Conservation (phyloP, 2,888 invertebrate genomes). For the Troides oblongomaculatus region DNA sequence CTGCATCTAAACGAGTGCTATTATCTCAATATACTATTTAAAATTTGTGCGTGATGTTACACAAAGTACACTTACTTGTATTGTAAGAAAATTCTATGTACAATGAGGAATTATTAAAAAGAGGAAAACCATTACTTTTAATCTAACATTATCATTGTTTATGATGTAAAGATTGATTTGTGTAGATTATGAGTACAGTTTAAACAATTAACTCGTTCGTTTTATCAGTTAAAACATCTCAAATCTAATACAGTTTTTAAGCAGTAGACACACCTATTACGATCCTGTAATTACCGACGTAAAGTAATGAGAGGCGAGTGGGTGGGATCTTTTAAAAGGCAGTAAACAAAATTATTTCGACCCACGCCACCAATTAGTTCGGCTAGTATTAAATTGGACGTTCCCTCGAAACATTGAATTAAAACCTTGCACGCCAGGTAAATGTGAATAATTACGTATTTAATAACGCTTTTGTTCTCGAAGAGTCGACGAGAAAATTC, state of each 20-base stretch:
- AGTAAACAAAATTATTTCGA: slow-evolving; percentile 78
- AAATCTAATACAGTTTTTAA: slow-evolving; percentile 20
- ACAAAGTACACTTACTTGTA: not conserved
- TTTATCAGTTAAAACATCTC: slow-evolving; percentile 8
- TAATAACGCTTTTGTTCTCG: slow-evolving; percentile 80
- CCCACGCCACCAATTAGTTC: slow-evolving; percentile 78
- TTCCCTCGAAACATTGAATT: slow-evolving; percentile 60
- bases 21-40: not conserved
- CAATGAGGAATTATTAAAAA: too few species aligned
- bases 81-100: not conserved
- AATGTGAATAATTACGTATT: slow-evolving; percentile 80
- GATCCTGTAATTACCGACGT: slow-evolving; percentile 38
- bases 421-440: slow-evolving; percentile 76
- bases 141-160: too few species aligned
- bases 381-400: slow-evolving; percentile 75
- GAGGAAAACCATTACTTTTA: too few species aligned
- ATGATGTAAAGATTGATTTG: too few species aligned
- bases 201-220: not conserved
- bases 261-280: slow-evolving; percentile 37
- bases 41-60: not conserved
- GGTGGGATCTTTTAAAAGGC: slow-evolving; percentile 76
- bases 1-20: slow-evolving; percentile 20
- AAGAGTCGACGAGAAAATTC: slow-evolving; percentile 72
- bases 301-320: slow-evolving; percentile 57
- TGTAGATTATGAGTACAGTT: too few species aligned